A percentile compares a stretch with the other conserved stretches of the same genome.
Evolutionary conservation across 2,888 invertebrate species (phyloP).

Genomic region (Plebejus melissa): DNA sequence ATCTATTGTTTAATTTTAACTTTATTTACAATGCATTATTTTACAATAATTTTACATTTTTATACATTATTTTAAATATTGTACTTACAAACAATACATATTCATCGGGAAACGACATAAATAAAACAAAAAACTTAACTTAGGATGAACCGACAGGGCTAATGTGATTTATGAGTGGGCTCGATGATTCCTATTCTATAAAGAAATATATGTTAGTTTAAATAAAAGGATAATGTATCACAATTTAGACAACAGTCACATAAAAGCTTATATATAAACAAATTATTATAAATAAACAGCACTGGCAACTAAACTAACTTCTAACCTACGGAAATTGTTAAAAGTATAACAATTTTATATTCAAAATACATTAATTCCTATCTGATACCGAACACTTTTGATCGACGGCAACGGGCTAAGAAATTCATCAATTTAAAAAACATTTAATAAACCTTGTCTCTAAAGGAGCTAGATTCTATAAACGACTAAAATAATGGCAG

Average conservation of each 20-base stretch:
- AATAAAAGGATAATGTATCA: conserved; percentile 16
- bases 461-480: conserved; percentile 46
- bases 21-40: conserved; percentile 77
- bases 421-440: conserved; percentile 4
- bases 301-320: conserved; percentile 7
- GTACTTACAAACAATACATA: conserved; percentile 36
- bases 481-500: conserved; percentile 74
- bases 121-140: conserved; percentile 35
- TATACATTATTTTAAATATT: conserved; percentile 37
- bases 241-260: conserved; percentile 24
- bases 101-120: conserved; percentile 7
- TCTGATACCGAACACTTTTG: not conserved
- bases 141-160: conserved; percentile 31
- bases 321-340: not conserved
- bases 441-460: conserved; percentile 1
- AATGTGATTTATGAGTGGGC: not conserved
- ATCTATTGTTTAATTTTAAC: conserved; percentile 58
- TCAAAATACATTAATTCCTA: not conserved
- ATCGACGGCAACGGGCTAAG: not conserved
- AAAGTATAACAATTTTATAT: not conserved
- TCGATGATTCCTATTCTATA: not conserved
- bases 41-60: conserved; percentile 52
- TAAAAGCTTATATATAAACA: conserved; percentile 14
- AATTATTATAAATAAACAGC: not conserved
- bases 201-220: conserved; percentile 19